Base-by-base conservation (phyloP, 1,140 invertebrate species). In the Helicoverpa armigera region DNA sequence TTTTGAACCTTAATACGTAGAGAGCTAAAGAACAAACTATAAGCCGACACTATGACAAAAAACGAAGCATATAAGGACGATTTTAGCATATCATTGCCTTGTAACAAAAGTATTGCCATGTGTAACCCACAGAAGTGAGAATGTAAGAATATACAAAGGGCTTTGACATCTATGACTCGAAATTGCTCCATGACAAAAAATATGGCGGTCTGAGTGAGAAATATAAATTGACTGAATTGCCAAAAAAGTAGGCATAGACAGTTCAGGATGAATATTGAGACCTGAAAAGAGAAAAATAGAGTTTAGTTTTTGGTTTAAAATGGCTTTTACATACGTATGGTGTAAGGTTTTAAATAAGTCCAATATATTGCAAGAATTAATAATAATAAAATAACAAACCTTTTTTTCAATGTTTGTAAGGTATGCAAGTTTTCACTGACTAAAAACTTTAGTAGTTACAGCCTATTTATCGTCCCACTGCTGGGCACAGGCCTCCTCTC, bases 171-270 rank as follows among this genome's bases (percentile, higher is more conserved):
- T 10, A 97, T 96, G 54, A 96, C 96, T 75, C 93, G 95, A 3
- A 97, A 82, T 86, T 97, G 96, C 84, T 97, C 97, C 56, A 97
- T 95, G 43, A 96, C 95, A 35, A 96, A 93, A 35, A 97, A 91
- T 2, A 97, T 96, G 18, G 96, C 87, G 2, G 96, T 95, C 89
- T 98, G 97, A 0, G 97, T 97, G 0, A 97, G 90, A 72, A 98
- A 95, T 60, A 97, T 96, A 90, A 98, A 98, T 87, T 98, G 97
- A 1, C 97, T 96, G 95, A 98, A 98, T 91, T 98, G 97, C 96
- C 97, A 97, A 84, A 96, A 96, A 3, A 96, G 87, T 0, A 97
- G 88, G 79, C 96, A 96, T 0, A 92, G 80, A 65, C 87, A 89
- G 83, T 94, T 94, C 0, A 93, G 29, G 2, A 91, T 76, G 79